Conservation (phyloP, 2,113 vertebrate species). For the Mastomys coucha region DNA sequence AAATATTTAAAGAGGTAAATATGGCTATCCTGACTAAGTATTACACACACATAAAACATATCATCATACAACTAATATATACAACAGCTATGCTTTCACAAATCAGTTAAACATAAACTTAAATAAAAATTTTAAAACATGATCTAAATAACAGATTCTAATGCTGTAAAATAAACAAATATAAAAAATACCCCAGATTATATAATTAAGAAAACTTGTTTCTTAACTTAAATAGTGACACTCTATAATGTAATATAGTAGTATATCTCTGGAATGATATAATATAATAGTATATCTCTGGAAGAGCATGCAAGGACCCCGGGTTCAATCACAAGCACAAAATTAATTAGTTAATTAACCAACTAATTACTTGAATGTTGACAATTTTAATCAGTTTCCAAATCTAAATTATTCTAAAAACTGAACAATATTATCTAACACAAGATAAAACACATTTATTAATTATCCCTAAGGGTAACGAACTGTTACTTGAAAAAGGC, state of each 20-base stretch:
- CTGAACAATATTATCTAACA: constrained; percentile 10
- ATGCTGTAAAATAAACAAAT: not conserved
- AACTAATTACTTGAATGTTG: not conserved
- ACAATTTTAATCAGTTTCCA: constrained; percentile 37
- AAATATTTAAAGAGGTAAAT: not conserved
- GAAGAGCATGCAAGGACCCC: not conserved
- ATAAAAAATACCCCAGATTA: not conserved
- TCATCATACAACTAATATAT: not conserved
- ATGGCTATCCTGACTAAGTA: not conserved
- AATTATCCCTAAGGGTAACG: not conserved
- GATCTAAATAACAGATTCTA: constrained; percentile 5
- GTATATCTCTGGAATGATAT: too few species aligned
- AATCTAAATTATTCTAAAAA: constrained; percentile 47
- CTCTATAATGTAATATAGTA: too few species aligned
- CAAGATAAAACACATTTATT: constrained; percentile 48
- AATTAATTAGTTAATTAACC: not conserved
- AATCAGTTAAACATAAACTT: not conserved
- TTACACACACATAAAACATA: not conserved
- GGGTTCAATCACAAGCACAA: not conserved
- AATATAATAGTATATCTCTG: too few species aligned
- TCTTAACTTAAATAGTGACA: not conserved
- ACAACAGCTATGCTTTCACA: not conserved
- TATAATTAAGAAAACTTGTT: constrained; percentile 36
- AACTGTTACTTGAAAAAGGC: not conserved
- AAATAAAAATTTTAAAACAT: not conserved